Evolutionary conservation across 1,140 invertebrate species (phyloP), one percentile per base, ranked within the genome.

Genomic region (Teleopsis dalmanni): DNA sequence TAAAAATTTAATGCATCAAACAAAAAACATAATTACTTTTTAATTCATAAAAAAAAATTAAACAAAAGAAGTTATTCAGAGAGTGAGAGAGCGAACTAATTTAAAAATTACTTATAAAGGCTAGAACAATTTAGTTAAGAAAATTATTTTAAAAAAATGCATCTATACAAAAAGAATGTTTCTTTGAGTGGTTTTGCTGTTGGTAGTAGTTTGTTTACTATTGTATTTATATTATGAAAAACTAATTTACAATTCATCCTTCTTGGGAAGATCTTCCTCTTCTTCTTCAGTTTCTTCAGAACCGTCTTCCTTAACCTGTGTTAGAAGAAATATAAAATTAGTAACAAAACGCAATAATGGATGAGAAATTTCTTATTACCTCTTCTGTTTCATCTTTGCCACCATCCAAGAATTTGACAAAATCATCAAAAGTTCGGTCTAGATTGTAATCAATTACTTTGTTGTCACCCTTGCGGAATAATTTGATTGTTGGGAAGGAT

Each of bases 401-500:
- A 49, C 59, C 57, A 69, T 96, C 91, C 36, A 99, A 72, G 78
- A 99, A 99, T 74, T 96, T 91, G 42, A 81, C 78, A 56, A 99
- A 80, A 50, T 81, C 95, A 62, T 95, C 94, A 55, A 98, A 77
- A 55, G 94, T 98, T 72, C 96, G 82, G 65, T 95, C 92, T 45
- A 94, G 94, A 65, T 87, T 89, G 78, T 92, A 99, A 63, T 97
- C 90, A 55, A 99, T 79, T 56, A 92, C 89, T 75, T 94, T 82
- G 73, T 95, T 95, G 52, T 88, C 85, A 38, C 81, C 87, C 75
- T 95, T 95, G 55, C 88, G 87, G 80, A 92, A 99, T 54, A 95
- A 80, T 69, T 92, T 96, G 65, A 99, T 83, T 23, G 96, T 99
- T 29, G 97, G 97, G 84, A 95, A 99, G 53, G 85, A 94, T 48